Evolutionary conservation across 92 coral and sea anemone genomes (phyloP), one percentile per base, ranked within the genome.

Genomic region (Zoanthus sociatus): DNA sequence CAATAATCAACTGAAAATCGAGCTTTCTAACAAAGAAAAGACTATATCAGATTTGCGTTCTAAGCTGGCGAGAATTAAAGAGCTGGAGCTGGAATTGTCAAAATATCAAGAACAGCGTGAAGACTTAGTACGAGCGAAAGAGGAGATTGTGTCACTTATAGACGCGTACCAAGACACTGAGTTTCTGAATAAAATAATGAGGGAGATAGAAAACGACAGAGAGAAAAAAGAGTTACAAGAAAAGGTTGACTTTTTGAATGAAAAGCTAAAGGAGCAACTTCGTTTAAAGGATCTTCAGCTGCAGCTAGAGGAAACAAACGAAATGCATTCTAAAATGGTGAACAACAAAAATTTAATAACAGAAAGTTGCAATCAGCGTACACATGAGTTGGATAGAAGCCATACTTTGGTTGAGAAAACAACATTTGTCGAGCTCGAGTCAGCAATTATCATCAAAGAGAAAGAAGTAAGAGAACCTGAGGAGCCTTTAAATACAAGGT

Each of bases 161-260:
- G 85, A 81, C 12, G 75, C 15, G 45, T 15, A 18, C 21, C 85
- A 53, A 66, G 85, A 81, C 11, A 64, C 45, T 30, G 75, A 81
- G 85, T 81, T 81, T 44, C 13, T 66, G 44, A 81, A 58, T 47
- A 16, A 64, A 63, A 81, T 81, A 47, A 81, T 81, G 75, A 45
- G 37, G 15, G 91, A 89, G 30, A 91, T 94, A 12, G 83, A 89
- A 71, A 87, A 91, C 5, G 94, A 94, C 54, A 89, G 94, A 58
- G 91, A 89, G 44, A 94, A 82, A 79, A 78, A 71, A 17, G 90
- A 95, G 83, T 55, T 97, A 72, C 93, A 93, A 87, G 94, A 95
- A 2, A 94, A 95, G 20, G 84, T 92, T 11, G 77, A 86, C 46
- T 73, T 89, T 71, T 84, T 97, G 2, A 84, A 86, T 79, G 92